Base-by-base conservation (phyloP, 1,140 invertebrate genomes). In the Belonocnema kinseyi region DNA sequence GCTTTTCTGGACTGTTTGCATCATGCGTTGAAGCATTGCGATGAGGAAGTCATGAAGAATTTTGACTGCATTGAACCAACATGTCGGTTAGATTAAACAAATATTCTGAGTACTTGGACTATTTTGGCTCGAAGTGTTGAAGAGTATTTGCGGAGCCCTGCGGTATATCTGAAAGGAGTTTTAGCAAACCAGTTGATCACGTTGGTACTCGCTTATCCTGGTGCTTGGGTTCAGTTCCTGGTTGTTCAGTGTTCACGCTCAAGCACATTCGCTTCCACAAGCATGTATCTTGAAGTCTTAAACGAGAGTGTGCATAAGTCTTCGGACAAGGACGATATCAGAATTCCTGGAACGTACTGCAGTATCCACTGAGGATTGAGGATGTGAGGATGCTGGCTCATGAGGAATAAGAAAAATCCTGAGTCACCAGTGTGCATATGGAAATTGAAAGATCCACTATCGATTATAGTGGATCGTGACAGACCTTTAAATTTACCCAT, bases 161-260 rank as follows among this genome's bases (percentile, higher is more conserved):
- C 19, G 19, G 17, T 26, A 21, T 58, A 58, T 58, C 56, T 26
- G 19, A 58, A 58, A 19, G 17, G 19, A 33, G 19, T 19, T 21
- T 33, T 10, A 58, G 56, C 26, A 81, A 83, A 82, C 82, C 78
- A 80, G 84, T 82, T 83, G 84, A 85, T 85, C 81, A 83, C 78
- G 78, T 81, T 77, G 80, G 79, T 81, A 46, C 53, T 81, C 81
- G 80, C 78, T 82, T 83, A 85, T 85, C 82, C 81, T 54, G 76
- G 54, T 73, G 72, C 73, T 61, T 70, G 72, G 77, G 53, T 78
- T 82, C 77, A 75, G 74, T 80, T 82, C 79, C 78, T 80, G 76
- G 77, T 79, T 83, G 40, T 71, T 58, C 51, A 50, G 52, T 50
- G 66, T 17, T 46, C 73, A 58, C 56, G 72, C 40, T 46, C 40